These are phyloP conservation scores for Mythimna pallens DNA, from an alignment of 2,888 invertebrate species.

Conservation along the genomic window DNA sequence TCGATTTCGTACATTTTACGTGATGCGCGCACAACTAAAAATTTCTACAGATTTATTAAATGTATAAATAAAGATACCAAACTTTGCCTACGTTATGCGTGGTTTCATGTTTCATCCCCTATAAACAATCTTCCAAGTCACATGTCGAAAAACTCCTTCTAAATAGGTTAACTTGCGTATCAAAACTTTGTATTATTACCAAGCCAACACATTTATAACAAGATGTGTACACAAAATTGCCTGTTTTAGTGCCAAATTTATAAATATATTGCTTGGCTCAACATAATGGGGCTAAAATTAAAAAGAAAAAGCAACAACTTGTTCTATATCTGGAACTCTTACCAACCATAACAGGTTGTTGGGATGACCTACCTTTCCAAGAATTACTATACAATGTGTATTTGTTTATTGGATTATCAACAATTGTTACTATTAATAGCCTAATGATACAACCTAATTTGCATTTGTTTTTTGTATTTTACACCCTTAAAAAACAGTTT, in stretches of 20 bases:
- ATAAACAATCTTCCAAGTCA: conserved; percentile 2
- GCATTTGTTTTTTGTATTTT: too few species aligned
- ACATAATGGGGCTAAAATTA: neutral
- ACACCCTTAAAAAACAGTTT: too few species aligned
- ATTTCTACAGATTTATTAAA: too few species aligned
- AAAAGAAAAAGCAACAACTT: neutral
- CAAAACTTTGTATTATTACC: conserved; percentile 3
- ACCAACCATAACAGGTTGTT: too few species aligned
- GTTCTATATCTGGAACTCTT: neutral
- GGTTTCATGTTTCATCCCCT: neutral
- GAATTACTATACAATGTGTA: too few species aligned
- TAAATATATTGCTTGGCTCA: neutral
- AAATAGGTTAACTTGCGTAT: conserved; percentile 30
- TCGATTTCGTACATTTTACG: too few species aligned
- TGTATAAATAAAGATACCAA: neutral
- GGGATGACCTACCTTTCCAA: too few species aligned
- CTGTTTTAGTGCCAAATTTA: conserved; percentile 22
- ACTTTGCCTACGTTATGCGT: neutral
- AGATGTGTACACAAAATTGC: conserved; percentile 22
- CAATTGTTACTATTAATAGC: too few species aligned
- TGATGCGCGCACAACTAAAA: too few species aligned
- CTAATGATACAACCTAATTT: too few species aligned
- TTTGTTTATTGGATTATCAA: too few species aligned
- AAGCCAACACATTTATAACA: conserved; percentile 16
- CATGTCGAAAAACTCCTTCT: conserved; percentile 2